Evolutionary conservation across 2,113 vertebrate species (phyloP), one percentile per base, ranked within the genome.

Genomic region (Haliaeetus leucogaster): DNA sequence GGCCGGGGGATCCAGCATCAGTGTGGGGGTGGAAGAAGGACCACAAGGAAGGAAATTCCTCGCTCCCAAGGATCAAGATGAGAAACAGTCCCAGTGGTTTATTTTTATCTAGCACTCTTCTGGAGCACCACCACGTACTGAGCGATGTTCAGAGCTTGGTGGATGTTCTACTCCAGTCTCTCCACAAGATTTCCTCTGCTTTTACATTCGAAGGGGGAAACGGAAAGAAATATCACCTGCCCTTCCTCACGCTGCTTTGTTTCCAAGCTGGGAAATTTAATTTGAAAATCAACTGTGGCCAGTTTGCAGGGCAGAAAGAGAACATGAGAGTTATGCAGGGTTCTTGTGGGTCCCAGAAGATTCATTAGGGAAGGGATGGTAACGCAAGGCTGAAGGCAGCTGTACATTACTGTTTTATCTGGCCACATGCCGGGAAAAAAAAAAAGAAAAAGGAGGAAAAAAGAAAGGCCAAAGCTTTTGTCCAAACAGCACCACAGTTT

Each of bases 91-190:
- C 40, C 26, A 73, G 45, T 2, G 4, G 29, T 66, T 82, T 90
- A 82, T 81, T 91, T 95, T 96, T 86, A 63, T 27, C 45, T 27
- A 32, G 32, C 1, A 0, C 15, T 82, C 17, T 87, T 89, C 71
- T 92, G 68, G 72, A 65, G 19, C 21, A 73, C 7, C 48, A 40
- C 70, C 10, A 6, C 11, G 43, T 70, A 61, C 56, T 0, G 13
- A 85, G 55, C 0, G 4, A 47, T 56, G 58, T 50, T 95, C 86
- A 73, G 73, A 47, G 55, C 22, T 48, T 40, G 61, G 52, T 0
- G 0, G 23, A 63, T 0, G 2, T 38, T 86, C 77, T 56, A 1
- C 32, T 78, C 72, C 3, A 2, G 40, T 50, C 27, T 25, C 34
- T 86, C 38, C 1, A 0, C 40, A 89, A 52, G 19, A 23, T 89